Evolutionary conservation across 2,888 invertebrate genomes (phyloP).

Genomic region (Rhimphoctona megacephalus): DNA sequence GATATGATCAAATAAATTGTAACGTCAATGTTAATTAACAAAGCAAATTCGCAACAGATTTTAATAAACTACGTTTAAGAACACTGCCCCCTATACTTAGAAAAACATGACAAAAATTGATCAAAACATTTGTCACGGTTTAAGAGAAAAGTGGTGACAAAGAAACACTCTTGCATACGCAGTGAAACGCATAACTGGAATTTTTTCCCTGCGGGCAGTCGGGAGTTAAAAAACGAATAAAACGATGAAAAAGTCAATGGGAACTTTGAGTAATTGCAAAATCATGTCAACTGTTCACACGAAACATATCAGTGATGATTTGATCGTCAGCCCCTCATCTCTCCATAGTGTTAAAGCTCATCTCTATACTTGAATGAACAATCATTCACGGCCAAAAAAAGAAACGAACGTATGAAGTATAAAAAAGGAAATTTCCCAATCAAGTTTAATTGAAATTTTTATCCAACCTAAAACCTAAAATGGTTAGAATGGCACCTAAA

Average conservation of each 20-base stretch:
- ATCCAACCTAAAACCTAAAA: not conserved
- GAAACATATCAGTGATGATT: slow-evolving; percentile 45
- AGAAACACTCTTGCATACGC: no score
- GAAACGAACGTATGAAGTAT: not conserved
- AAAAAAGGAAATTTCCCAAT: not conserved
- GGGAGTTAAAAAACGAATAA: slow-evolving; percentile 16
- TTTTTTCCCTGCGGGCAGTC: no score
- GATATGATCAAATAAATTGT: no score
- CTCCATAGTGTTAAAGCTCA: not conserved
- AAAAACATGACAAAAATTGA: no score
- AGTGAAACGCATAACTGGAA: no score
- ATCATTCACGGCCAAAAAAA: not conserved
- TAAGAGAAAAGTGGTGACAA: no score
- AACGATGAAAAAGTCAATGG: not conserved
- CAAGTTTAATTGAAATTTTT: not conserved
- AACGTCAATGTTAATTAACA: no score
- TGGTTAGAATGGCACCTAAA: not conserved
- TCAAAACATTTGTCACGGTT: no score
- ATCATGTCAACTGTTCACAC: slow-evolving; percentile 76
- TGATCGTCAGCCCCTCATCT: not conserved
- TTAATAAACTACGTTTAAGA: no score
- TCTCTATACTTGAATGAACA: not conserved
- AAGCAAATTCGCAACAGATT: no score
- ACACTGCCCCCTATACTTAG: no score
- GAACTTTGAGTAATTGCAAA: not conserved